These are phyloP conservation scores for Psilanteris sp. DNA, from an alignment of 1,140 invertebrate species.

Conservation along the genomic window DNA sequence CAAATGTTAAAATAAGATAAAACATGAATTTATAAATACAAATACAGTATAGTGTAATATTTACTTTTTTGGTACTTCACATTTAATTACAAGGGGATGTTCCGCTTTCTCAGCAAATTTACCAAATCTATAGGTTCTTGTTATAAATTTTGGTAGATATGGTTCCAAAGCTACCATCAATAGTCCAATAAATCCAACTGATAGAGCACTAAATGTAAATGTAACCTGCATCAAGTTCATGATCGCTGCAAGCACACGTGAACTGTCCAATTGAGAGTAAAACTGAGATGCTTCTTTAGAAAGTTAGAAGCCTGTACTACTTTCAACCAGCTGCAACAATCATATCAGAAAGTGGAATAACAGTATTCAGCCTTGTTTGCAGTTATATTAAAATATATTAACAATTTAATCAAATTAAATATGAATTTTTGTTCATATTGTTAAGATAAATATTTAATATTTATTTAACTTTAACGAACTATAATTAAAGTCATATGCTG, in stretches of 20 bases:
- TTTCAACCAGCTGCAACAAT: constrained; percentile 29
- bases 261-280: constrained; percentile 16
- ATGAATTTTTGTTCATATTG: too few relatives aligned
- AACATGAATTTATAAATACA: constrained; percentile 3
- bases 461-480: too few relatives aligned
- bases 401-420: too few relatives aligned
- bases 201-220: constrained; percentile 80
- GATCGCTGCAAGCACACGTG: constrained; percentile 6
- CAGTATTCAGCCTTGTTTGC: too few relatives aligned
- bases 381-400: too few relatives aligned
- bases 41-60: constrained; percentile 10
- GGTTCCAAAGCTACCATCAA: constrained; percentile 83
- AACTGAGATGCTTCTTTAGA: constrained; percentile 22
- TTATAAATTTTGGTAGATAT: constrained; percentile 83
- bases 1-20: too few relatives aligned
- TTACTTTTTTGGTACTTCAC: constrained; percentile 86
- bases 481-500: too few relatives aligned
- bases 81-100: constrained; percentile 77
- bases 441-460: too few relatives aligned
- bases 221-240: constrained; percentile 81
- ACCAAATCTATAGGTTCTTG: constrained; percentile 84
- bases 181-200: constrained; percentile 80
- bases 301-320: constrained; percentile 45
- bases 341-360: constrained; percentile 6
- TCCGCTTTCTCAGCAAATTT: constrained; percentile 82